These are phyloP conservation scores for Gobionotothen gibberifrons DNA, from an alignment of 2,797 vertebrate genomes.

Conservation along the genomic window DNA sequence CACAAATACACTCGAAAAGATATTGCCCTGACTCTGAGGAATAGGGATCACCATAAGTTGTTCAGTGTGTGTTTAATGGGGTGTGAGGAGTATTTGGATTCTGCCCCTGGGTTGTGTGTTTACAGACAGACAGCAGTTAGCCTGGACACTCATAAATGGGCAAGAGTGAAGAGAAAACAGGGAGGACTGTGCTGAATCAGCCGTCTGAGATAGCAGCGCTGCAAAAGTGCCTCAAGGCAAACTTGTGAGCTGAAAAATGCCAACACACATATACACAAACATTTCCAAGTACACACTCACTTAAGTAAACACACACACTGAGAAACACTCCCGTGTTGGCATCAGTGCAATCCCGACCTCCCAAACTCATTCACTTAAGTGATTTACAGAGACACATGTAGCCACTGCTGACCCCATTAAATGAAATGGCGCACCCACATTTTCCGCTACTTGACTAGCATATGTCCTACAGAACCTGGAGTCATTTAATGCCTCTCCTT, in stretches of 20 bases:
- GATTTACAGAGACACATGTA: slow-evolving; percentile 49
- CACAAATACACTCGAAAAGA: slow-evolving; percentile 29
- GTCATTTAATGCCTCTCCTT: slow-evolving; percentile 65
- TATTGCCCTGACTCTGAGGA: slow-evolving; percentile 34
- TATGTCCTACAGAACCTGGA: slow-evolving; percentile 60
- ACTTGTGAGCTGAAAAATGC: slow-evolving; percentile 39
- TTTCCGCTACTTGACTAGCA: slow-evolving; percentile 70
- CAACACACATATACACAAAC: slow-evolving; percentile 10
- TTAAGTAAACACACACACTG: slow-evolving; percentile 28
- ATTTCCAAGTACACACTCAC: slow-evolving; percentile 11
- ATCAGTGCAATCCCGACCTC: slow-evolving; percentile 21
- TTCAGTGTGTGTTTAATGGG: slow-evolving; percentile 68
- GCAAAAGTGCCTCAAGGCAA: slow-evolving; percentile 57
- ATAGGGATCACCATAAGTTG: slow-evolving; percentile 59
- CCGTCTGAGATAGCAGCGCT: slow-evolving; percentile 44
- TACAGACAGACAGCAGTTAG: slow-evolving; percentile 63
- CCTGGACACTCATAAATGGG: slow-evolving; percentile 62
- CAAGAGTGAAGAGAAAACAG: slow-evolving; percentile 42
- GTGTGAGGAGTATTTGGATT: slow-evolving; percentile 58
- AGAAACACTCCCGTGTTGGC: slow-evolving; percentile 26
- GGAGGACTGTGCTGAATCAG: slow-evolving; percentile 73
- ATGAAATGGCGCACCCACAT: slow-evolving; percentile 58
- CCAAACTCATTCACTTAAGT: slow-evolving; percentile 27
- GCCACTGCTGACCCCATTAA: slow-evolving; percentile 65
- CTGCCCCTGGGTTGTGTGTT: slow-evolving; percentile 69